phyloP scores from a whole-genome alignment of 2,113 vertebrate species.

The Hemiscyllium ocellatum region DNA sequence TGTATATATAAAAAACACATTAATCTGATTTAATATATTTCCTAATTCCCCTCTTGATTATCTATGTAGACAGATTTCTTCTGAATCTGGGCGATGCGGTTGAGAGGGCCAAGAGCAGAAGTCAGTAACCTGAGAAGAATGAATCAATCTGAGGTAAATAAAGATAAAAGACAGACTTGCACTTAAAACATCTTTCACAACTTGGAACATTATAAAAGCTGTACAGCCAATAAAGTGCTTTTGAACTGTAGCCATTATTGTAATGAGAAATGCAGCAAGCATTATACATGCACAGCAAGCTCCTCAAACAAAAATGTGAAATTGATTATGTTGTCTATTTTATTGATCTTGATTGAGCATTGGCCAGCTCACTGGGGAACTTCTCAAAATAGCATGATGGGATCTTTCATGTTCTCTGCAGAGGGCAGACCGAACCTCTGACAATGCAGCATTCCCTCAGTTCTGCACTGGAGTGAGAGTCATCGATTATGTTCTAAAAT shows the following conservation, averaged over 20 bases:
- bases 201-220: background rate
- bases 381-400: background rate
- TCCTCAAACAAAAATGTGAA: background rate
- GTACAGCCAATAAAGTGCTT: background rate
- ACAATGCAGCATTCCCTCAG: background rate
- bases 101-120: background rate
- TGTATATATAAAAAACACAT: background rate
- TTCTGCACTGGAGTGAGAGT: background rate
- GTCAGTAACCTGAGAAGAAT: slow-evolving; percentile 13
- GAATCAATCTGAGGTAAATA: slow-evolving; percentile 19
- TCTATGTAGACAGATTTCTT: background rate
- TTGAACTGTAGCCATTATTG: background rate
- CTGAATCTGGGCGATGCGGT: slow-evolving; percentile 23
- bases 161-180: background rate
- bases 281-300: background rate
- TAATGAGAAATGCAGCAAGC: background rate
- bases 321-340: background rate
- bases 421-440: background rate
- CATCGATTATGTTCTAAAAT: background rate
- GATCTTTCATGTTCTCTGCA: background rate
- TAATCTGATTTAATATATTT: background rate
- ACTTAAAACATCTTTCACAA: background rate
- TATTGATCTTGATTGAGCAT: background rate
- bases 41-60: slow-evolving; percentile 1
- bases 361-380: background rate